phyloP scores from a whole-genome alignment of 30 jellyfish, hydroid and myxozoan species.

The Cassiopea andromeda region DNA sequence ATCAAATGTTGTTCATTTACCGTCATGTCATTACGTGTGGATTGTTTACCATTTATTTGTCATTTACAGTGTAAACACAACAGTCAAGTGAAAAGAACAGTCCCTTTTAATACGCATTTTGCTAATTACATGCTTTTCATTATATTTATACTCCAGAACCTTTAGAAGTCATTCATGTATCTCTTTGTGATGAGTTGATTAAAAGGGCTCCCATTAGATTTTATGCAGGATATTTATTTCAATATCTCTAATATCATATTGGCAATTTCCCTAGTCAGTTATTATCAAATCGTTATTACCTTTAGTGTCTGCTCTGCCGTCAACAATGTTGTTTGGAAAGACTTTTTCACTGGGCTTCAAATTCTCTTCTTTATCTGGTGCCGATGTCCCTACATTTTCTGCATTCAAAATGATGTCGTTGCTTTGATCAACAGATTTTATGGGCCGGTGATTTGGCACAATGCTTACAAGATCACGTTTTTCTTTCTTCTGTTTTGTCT shows the following conservation, averaged over 20 bases:
- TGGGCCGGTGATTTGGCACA: conserved; percentile 32
- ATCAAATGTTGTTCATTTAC: not conserved
- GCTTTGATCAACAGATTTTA: not conserved
- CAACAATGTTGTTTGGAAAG: not conserved
- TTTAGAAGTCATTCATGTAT: too few species aligned
- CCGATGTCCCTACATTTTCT: conserved; percentile 20
- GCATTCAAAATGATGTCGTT: conserved; percentile 17
- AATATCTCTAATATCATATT: too few species aligned
- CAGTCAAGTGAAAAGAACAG: too few species aligned
- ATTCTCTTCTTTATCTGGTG: not conserved
- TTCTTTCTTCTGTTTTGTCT: not conserved
- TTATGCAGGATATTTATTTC: too few species aligned
- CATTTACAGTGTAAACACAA: too few species aligned
- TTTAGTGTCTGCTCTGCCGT: conserved; percentile 5
- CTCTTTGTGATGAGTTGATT: too few species aligned
- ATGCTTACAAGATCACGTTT: conserved; percentile 44
- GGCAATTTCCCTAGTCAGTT: not conserved
- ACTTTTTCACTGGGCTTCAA: conserved; percentile 8
- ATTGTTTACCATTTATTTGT: not conserved
- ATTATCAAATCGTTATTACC: not conserved
- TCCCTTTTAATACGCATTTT: too few species aligned
- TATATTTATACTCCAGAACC: too few species aligned
- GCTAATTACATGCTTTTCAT: too few species aligned
- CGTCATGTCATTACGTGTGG: not conserved
- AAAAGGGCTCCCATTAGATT: too few species aligned